Base-by-base conservation (phyloP, 2,113 vertebrate species). In the Oophaga pumilio region DNA sequence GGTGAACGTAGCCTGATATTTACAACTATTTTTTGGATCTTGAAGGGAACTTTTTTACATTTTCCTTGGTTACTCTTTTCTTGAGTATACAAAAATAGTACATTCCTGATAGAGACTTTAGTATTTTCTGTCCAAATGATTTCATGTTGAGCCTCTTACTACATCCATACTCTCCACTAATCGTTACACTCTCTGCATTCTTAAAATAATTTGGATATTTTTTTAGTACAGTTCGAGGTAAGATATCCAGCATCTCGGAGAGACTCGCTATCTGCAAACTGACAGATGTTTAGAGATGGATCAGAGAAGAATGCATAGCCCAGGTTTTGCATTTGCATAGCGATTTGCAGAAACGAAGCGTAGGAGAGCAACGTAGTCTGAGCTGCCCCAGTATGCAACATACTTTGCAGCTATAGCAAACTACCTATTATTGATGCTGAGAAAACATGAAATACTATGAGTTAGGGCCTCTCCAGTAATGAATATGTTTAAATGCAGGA, bases 181-280 rank as follows among this genome's bases (percentile, higher is more conserved):
- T 49, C 76, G 69, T 57, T 86, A 68, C 49, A 28, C 13, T 82
- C 82, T 76, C 68, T 82, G 52, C 78, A 87, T 87, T 87, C 68
- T 82, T 87, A 71, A 68, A 82, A 87, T 87, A 50, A 60, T 73
- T 87, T 69, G 43, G 26, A 71, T 81, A 33, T 86, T 56, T 87
- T 79, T 81, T 81, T 60, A n/a, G 5, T 53, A 17, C 13, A 74
- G 15, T 26, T 20, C 0, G 14, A 77, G 24, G 49, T 11, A 26
- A 26, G 74, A 78, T 64, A 62, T 15, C 12, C 49, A 78, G 33
- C 52, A 68, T 77, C 59, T 66, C 43, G 3, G 28, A 28, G 66
- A 24, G 52, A 81, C 76, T 80, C 52, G 10, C 18, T 69, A 87
- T 78, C 64, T 87, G 74, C 59, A 82, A 74, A n/a, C 68, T 82